phyloP scores from a whole-genome alignment of 2,797 vertebrate genomes.

The Tauraco hartlaubi region DNA sequence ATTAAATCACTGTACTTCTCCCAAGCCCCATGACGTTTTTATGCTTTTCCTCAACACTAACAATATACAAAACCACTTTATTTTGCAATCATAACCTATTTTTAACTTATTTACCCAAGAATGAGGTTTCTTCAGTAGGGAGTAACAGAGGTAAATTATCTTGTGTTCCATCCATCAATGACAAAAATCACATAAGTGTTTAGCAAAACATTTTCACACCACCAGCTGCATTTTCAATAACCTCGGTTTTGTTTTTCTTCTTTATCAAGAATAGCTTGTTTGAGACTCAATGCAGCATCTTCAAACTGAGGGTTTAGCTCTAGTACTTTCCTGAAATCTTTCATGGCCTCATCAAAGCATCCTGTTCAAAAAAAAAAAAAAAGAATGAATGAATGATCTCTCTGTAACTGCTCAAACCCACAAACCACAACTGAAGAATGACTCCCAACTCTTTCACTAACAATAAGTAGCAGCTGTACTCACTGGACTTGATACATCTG shows the following conservation, averaged over 20 bases:
- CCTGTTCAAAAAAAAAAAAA: slow-evolving; percentile 76
- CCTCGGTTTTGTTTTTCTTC: slow-evolving; percentile 83
- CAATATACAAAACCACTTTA: not conserved
- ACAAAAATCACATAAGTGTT: not conserved
- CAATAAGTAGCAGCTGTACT: not conserved
- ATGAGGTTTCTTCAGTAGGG: not conserved
- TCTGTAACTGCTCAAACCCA: not conserved
- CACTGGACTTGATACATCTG: not conserved
- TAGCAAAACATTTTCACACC: not conserved
- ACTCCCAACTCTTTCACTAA: not conserved
- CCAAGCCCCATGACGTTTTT: not conserved
- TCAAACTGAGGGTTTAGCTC: slow-evolving; percentile 90
- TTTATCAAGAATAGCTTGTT: slow-evolving; percentile 89
- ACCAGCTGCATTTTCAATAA: slow-evolving; percentile 27
- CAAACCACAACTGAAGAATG: not conserved
- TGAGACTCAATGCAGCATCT: slow-evolving; percentile 91
- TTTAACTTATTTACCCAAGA: not conserved
- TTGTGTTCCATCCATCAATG: not conserved
- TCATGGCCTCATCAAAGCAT: slow-evolving; percentile 90
- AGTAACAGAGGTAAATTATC: not conserved
- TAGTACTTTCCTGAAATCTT: slow-evolving; percentile 90
- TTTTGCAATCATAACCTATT: not conserved
- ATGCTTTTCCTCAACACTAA: not conserved
- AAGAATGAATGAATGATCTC: not conserved
- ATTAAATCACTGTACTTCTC: not conserved